A percentile compares a stretch with the other conserved stretches of the same genome.
Evolutionary conservation across 53 echinoderm and acorn worm species (phyloP).

Genomic region (Zoroaster sp.): DNA sequence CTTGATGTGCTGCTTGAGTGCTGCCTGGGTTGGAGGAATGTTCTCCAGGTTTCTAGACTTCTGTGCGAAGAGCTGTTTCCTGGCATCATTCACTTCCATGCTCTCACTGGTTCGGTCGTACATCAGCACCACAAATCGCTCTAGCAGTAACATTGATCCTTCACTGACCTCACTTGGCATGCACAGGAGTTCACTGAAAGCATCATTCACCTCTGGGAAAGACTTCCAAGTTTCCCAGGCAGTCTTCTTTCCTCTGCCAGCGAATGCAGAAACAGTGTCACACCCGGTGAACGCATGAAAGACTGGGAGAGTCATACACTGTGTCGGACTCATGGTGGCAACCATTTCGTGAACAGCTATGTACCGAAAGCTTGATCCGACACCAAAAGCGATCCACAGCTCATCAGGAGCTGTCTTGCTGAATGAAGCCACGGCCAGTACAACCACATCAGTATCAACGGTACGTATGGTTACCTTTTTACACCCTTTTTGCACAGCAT

Average conservation of each 20-base stretch:
- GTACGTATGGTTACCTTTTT: no score
- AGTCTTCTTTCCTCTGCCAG: slow-evolving; percentile 38
- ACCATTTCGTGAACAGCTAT: no score
- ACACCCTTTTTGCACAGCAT: no score
- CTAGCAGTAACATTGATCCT: slow-evolving; percentile 3
- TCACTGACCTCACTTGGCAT: slow-evolving; percentile 24
- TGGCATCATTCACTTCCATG: slow-evolving; percentile 38
- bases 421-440: no score
- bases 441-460: no score
- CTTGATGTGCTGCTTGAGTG: no score
- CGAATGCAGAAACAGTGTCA: background rate
- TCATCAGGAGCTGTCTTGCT: no score
- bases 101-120: slow-evolving; percentile 53
- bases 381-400: no score
- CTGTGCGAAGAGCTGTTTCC: slow-evolving; percentile 25
- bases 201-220: slow-evolving; percentile 28
- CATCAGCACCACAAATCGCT: slow-evolving; percentile 60
- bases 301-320: no score
- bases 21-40: no score
- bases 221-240: slow-evolving; percentile 30
- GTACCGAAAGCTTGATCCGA: background rate
- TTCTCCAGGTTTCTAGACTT: no score
- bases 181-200: background rate
- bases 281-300: background rate
- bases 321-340: no score